Evolutionary conservation across 2,888 invertebrate species (phyloP).

Genomic region (Amiota mariae): DNA sequence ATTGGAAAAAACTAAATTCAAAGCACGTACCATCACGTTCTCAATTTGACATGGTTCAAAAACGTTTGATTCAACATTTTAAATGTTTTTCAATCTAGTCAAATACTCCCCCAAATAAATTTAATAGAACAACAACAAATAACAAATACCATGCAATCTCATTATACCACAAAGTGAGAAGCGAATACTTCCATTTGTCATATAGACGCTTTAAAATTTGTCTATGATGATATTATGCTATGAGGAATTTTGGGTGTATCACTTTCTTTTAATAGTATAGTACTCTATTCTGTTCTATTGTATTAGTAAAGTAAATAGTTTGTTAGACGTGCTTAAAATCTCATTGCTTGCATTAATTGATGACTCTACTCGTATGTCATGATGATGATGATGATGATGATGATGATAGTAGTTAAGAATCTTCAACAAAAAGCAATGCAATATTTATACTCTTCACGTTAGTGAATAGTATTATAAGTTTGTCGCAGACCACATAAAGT

Average conservation of each 20-base stretch:
- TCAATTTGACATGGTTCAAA: not conserved
- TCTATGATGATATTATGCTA: no score
- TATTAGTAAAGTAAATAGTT: no score
- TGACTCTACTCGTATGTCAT: not conserved
- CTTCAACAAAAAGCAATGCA: not conserved
- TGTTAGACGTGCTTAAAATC: not conserved
- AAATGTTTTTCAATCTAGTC: slow-evolving; percentile 26
- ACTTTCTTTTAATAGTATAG: no score
- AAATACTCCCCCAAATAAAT: not conserved
- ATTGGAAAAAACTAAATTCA: not conserved
- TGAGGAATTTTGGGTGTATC: no score
- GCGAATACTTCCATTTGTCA: no score
- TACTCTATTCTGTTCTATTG: no score
- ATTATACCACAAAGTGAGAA: not conserved
- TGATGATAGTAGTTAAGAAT: not conserved
- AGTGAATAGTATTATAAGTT: no score
- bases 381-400: not conserved
- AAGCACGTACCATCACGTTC: slow-evolving; percentile 14
- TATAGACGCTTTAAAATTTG: no score
- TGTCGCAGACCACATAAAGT: no score
- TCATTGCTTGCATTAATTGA: slow-evolving; percentile 17
- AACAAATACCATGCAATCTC: no score
- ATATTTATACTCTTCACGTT: no score
- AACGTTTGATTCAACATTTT: not conserved
- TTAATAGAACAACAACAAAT: no score